Evolutionary conservation across 1,140 invertebrate species (phyloP), one percentile per base, ranked within the genome.

Genomic region (Drosophila santomea): DNA sequence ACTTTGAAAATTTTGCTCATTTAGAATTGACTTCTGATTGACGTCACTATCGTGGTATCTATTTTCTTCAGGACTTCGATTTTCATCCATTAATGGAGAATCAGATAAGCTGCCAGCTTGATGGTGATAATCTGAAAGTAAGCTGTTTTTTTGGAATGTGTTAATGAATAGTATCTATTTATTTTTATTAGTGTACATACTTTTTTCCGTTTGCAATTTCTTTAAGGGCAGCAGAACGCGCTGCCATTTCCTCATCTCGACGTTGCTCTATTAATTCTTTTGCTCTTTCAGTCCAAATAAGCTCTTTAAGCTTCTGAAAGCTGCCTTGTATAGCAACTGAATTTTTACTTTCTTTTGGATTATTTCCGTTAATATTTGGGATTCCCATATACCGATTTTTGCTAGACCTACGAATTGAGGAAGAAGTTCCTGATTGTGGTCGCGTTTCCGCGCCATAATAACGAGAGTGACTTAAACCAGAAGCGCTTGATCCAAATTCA

Each of bases 251-350:
- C 67, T 95, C 95, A 4, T 93, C 93, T 35, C 93, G 91, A 35
- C 94, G 92, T 88, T 95, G 95, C 61, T 95, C 93, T 62, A 94
- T 93, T 41, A 96, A 79, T 80, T 96, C 95, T 44, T 94, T 93
- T n/a, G 95, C 95, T n/a, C 95, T 92, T 81, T 96, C 95, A 5
- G 92, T 94, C 64, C 93, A 93, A 50, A 95, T 94, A 5, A 95
- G 84, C 56, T 95, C 94, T 78, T 94, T 94, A 0, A 95, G 83
- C 57, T 94, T 94, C 68, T 95, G 94, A 89, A 96, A 96, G 60
- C 94, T 95, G 10, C 95, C 95, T 15, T 93, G 91, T 62, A 95
- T 94, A n/a, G 94, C 93, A 6, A 51, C 78, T 5, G 83, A 66
- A 52, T 84, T 90, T 39, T 64, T 48, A 25, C 45, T 74, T 35